Base-by-base conservation (phyloP, 1,140 invertebrate genomes). In the Battus philenor region DNA sequence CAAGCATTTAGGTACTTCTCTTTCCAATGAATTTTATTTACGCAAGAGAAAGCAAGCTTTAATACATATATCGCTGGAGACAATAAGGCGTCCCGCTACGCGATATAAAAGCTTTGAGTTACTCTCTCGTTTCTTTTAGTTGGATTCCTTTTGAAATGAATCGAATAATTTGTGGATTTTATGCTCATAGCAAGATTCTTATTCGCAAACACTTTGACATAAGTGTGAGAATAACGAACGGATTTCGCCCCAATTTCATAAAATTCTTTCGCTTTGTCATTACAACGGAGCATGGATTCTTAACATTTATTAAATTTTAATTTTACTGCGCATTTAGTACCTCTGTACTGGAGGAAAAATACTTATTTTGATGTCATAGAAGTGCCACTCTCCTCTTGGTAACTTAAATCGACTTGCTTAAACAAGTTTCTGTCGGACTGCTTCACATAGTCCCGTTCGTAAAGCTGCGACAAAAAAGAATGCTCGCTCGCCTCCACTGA, bases 81-180 rank as follows among this genome's bases (percentile, higher is more conserved):
- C 80, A 84, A 84, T 82, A 78, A 79, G 74, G 65, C 71, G 72
- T 68, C 56, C 76, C 67, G 53, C 59, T 67, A 71, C 70, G 72
- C 75, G 72, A 81, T 78, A 84, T 82, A 84, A 84, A 84, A 84
- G 80, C 78, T 84, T 84, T 82, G 80, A 82, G 76, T 81, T 80
- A 80, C 69, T 75, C 72, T 70, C 63, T 57, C 68, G 54, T 74
- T 77, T 68, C 76, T 77, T 84, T 84, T 79, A 80, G 78, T 68
- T 66, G 68, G 63, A 82, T 80, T 82, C 76, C 76, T 80, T 41
- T 84, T 82, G 76, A 84, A 84, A 84, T 78, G 80, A 84, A 77
- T 84, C 78, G 70, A 84, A 84, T 80, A 80, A 84, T 84, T 82
- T 71, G 70, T 64, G 60, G 66, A 80, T 66, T 80, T 84, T 80